Base-by-base conservation (phyloP, 2,888 invertebrate species). In the Drosophila tanythrix region DNA sequence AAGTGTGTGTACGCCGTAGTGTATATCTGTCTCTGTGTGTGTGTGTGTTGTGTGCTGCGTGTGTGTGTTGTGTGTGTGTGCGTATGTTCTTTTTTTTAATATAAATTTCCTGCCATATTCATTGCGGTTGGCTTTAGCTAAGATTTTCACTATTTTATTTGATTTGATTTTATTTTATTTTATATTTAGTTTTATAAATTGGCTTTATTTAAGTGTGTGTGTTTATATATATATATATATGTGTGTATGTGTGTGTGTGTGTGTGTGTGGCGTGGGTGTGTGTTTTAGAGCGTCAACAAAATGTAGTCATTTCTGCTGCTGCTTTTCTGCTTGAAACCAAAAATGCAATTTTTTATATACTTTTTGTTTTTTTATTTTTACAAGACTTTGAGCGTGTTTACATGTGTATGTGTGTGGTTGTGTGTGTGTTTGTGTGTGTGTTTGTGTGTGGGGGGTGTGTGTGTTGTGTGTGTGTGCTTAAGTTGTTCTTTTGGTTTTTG, bases 381-480 rank as follows among this genome's bases (percentile, higher is more conserved):
- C 76, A 86, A 74, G 77, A 86, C 61, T 77, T 80, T 83, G 81
- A 81, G 77, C 82, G 81, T 86, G 81, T 79, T 81, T 71, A 70
- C 77, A 70, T 72, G 72, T 74, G 43, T 75, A 52, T 61, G 52
- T 67, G 13, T 31, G 29, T 8, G 8, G 8, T 1, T 29, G 7
- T 33, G 33, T 3, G 25, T 25, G 13, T 21, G 7, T 64, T 62
- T 52, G 13, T 70, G 71, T 72, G n/a, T 75, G 48, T 60, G 33
- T 3, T 31, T 25, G 13, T 21, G 7, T 64, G n/a, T 40, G 3
- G 35, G 10, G 33, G 25, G 15, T 27, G 1, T 29, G 27, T 46
- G 25, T 29, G 10, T 62, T 52, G 13, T 70, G 71, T 72, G n/a
- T 75, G 48, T 60, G 56, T 60, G 25, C 25, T 40, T 40, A 48